A percentile compares a stretch with the other conserved stretches of the same genome.
Evolutionary conservation across 2,888 invertebrate species (phyloP).

Genomic region (Hermaeophaga mercurialis): DNA sequence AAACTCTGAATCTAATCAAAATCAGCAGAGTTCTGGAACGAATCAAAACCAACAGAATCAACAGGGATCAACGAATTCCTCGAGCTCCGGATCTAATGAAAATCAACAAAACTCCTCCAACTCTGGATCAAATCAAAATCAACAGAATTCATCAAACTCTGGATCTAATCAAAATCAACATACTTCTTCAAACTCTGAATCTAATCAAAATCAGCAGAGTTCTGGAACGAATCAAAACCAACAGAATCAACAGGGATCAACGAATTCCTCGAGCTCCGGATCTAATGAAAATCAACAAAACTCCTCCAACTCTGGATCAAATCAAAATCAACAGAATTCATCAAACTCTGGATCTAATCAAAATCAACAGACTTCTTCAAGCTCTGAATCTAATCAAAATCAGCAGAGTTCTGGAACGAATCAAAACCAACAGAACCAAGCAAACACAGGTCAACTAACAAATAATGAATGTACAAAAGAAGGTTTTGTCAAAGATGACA

Average conservation of each 20-base stretch:
- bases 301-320: constrained; percentile 12
- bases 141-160: constrained; percentile 16
- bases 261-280: constrained; percentile 18
- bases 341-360: constrained; percentile 29
- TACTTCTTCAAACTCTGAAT: neutral
- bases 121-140: constrained; percentile 31
- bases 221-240: constrained; percentile 14
- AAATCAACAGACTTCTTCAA: constrained; percentile 32
- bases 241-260: constrained; percentile 21
- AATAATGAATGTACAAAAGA: constrained; percentile 61
- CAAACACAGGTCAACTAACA: constrained; percentile 19
- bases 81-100: constrained; percentile 29
- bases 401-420: constrained; percentile 20
- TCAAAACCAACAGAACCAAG: constrained; percentile 34
- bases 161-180: constrained; percentile 29
- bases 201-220: constrained; percentile 25
- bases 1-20: constrained; percentile 31
- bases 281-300: constrained; percentile 15
- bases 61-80: constrained; percentile 21
- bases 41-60: constrained; percentile 32
- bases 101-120: constrained; percentile 15
- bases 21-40: constrained; percentile 22
- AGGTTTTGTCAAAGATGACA: constrained; percentile 72
- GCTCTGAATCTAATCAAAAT: constrained; percentile 32
- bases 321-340: constrained; percentile 28